A percentile compares a stretch with the other conserved stretches of the same genome.
These are phyloP conservation scores for Drosophila acutilabella DNA, from an alignment of 2,888 invertebrate species.

Conservation along the genomic window DNA sequence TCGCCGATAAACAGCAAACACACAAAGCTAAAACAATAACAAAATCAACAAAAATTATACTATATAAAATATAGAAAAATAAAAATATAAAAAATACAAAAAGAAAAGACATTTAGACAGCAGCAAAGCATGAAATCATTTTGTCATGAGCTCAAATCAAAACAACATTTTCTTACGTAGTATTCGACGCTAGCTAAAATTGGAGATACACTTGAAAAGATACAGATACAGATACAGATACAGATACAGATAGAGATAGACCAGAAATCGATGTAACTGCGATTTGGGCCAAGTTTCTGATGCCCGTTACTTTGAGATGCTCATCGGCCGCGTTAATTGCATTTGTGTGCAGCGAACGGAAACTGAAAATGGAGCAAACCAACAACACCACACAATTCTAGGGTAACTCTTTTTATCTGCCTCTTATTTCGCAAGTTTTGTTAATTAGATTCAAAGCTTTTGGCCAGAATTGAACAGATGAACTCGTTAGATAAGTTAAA, in stretches of 20 bases:
- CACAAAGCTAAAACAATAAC: not conserved
- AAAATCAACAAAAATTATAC: not conserved
- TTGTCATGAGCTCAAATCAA: constrained; percentile 58
- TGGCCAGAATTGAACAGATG: constrained; percentile 13
- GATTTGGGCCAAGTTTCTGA: constrained; percentile 3
- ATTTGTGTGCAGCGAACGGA: constrained; percentile 17
- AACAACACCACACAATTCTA: constrained; percentile 7
- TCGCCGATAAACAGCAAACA: constrained; percentile 39
- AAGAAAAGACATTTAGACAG: constrained; percentile 26
- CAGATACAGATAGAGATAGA: not conserved
- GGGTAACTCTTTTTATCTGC: not conserved
- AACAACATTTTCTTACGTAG: constrained; percentile 51
- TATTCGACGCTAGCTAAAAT: constrained; percentile 35
- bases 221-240: not conserved
- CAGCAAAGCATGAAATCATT: constrained; percentile 53
- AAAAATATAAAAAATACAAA: no score
- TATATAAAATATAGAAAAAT: no score
- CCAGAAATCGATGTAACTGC: constrained; percentile 2
- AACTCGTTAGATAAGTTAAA: constrained; percentile 13
- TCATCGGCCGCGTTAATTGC: constrained; percentile 19
- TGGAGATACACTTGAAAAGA: no score
- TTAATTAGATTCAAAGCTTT: constrained; percentile 14
- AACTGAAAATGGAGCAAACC: constrained; percentile 16
- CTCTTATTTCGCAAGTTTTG: not conserved
- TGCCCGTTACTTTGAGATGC: constrained; percentile 8